Evolutionary conservation across 2,797 vertebrate genomes (phyloP), one percentile per base, ranked within the genome.

Genomic region (Spinus olivaceus): DNA sequence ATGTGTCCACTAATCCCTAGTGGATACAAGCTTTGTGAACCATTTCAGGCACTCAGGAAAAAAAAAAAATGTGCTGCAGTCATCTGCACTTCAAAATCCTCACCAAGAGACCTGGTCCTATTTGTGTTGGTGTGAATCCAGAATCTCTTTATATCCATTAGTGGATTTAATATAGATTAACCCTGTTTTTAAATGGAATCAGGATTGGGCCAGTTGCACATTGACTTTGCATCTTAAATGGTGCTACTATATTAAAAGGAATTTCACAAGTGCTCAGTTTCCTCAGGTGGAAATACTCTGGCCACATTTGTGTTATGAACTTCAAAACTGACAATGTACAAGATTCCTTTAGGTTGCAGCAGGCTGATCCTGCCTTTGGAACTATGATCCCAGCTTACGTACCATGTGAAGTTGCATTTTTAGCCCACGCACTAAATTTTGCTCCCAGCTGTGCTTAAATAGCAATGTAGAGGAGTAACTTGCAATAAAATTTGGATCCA

Each of bases 381-480:
- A 57, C 37, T 50, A 20, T 5, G 8, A 66, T 70, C 25, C 28
- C 37, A 7, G 18, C 2, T 78, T 74, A 49, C 0, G 0, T 85
- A 64, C 30, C 32, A 35, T 54, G 33, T 39, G 17, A 82, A 67
- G 20, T 2, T 72, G 10, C 2, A 3, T n/a, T 88, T 90, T 84
- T 73, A 80, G 14, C 23, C 46, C 25, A 12, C n/a, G 28, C 13
- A 12, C 66, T 69, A 37, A 24, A 76, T 61, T 80, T 88, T 86
- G 8, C 39, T 72, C 37, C 22, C 21, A 13, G 19, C 35, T 86
- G 46, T 12, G 32, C 54, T 88, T 33, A 44, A 13, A 67, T 24
- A 53, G 9, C 11, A 28, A 25, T 54, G 8, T 12, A 47, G 46
- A 53, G 11, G 11, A 76, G 30, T 35, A 70, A 33, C 10, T 54